Conservation (phyloP, 2,113 vertebrate genomes). For the Colaptes auratus region DNA sequence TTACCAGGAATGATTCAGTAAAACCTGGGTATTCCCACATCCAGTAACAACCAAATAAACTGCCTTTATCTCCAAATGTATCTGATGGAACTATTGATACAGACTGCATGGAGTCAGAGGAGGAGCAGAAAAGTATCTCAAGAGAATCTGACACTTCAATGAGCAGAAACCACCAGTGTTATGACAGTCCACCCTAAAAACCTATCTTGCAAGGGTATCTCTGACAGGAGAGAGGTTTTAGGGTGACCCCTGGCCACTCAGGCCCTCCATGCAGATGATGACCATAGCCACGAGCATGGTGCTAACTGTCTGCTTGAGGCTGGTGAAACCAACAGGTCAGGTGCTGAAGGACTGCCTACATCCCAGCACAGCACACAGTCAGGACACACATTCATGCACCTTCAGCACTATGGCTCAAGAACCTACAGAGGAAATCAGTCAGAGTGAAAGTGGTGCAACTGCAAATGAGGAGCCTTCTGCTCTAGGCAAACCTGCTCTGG, state of each 20-base stretch:
- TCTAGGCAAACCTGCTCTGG: no score
- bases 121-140: background rate
- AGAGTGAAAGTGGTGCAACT: background rate
- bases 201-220: rapidly evolving
- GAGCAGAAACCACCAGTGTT: background rate
- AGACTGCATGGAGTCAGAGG: background rate
- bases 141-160: background rate
- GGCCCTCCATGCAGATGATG: background rate
- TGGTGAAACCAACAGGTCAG: background rate
- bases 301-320: background rate
- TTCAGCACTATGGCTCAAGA: background rate
- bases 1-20: background rate
- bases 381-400: background rate
- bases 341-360: background rate
- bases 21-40: background rate
- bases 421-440: background rate
- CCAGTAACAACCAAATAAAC: background rate
- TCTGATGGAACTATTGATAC: background rate
- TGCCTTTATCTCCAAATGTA: background rate
- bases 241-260: background rate
- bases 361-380: rapidly evolving
- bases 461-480: background rate
- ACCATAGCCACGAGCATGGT: background rate
- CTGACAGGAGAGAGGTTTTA: background rate
- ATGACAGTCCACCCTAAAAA: background rate